Base-by-base conservation (phyloP, 2,888 invertebrate genomes). In the Shargacucullia verbasci region DNA sequence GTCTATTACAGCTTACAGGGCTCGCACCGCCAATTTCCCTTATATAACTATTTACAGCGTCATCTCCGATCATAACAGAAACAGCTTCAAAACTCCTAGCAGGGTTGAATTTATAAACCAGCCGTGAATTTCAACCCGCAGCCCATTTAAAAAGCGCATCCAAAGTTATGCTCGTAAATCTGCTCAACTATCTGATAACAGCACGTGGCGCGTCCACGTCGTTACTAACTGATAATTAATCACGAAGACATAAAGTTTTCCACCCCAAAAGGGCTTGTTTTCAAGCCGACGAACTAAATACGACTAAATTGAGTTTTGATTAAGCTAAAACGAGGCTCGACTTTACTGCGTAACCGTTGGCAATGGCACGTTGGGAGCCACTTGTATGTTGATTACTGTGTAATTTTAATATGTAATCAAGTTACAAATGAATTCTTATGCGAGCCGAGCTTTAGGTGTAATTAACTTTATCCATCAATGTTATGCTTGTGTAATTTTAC, bases 251-350 rank as follows among this genome's bases (percentile, higher is more conserved):
- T 78, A 83, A 87, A 85, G 81, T 88, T 87, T 77, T 73, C 69
- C 61, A 62, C 67, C 74, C 79, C 64, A 65, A 82, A 83, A 79
- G 82, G 81, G 78, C 78, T 82, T 81, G 80, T 84, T 85, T 82
- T 78, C 70, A 66, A 80, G 79, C 79, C 73, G 73, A 78, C 77
- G 63, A 79, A 81, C 82, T 82, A 84, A 85, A 84, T 81, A 81
- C 78, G 78, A 70, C 76, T 74, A 81, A 87, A 88, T 87, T 81
- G 83, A 81, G 85, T 85, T 88, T 84, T 87, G 84, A 86, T 87
- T 82, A 82, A 82, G 82, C 79, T 73, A 62, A 76, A 77, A 75
- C 57, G 69, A 65, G 73, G 65, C 34, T 20, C 38, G 37, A 59
- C 14, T 64, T 14, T 14, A 46, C 27, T 70, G 69, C 62, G 78